These are phyloP conservation scores for Zaprionus africanus DNA, from an alignment of 1,140 invertebrate species.

Conservation along the genomic window DNA sequence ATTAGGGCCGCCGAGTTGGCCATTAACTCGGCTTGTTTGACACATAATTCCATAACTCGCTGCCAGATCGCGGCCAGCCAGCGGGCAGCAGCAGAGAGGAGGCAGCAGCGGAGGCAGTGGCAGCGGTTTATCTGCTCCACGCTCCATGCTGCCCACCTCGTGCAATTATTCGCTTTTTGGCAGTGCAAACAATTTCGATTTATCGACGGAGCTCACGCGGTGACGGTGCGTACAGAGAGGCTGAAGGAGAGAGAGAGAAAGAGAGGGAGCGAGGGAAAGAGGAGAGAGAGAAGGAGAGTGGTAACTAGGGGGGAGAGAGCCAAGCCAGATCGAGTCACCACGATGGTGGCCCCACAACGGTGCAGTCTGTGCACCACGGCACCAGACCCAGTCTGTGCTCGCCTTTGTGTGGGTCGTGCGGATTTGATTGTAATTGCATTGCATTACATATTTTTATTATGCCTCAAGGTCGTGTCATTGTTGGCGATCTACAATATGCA, in stretches of 20 bases:
- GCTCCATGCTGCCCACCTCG: conserved; percentile 44
- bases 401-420: conserved; percentile 74
- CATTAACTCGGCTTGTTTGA: conserved; percentile 81
- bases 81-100: neutral
- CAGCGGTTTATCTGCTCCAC: conserved; percentile 25
- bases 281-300: neutral
- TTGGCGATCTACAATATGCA: conserved; percentile 43
- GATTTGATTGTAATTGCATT: conserved; percentile 80
- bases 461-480: conserved; percentile 73
- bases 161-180: conserved; percentile 82
- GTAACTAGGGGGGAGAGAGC: neutral
- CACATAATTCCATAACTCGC: conserved; percentile 81
- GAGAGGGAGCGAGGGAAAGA: neutral
- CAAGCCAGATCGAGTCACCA: conserved; percentile 11
- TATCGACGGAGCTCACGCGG: conserved; percentile 78
- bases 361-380: neutral
- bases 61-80: conserved; percentile 43
- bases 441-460: conserved; percentile 75
- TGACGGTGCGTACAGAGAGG: conserved; percentile 61
- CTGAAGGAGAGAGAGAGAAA: neutral
- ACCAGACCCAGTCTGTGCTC: conserved; percentile 14
- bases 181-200: conserved; percentile 82
- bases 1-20: conserved; percentile 60
- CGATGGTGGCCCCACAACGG: conserved; percentile 36
- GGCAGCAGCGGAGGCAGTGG: neutral